Percentiles rank a stretch among this genome's conserved stretches.
phyloP scores from a whole-genome alignment of 2,113 vertebrate species.

The Tachycineta bicolor region DNA sequence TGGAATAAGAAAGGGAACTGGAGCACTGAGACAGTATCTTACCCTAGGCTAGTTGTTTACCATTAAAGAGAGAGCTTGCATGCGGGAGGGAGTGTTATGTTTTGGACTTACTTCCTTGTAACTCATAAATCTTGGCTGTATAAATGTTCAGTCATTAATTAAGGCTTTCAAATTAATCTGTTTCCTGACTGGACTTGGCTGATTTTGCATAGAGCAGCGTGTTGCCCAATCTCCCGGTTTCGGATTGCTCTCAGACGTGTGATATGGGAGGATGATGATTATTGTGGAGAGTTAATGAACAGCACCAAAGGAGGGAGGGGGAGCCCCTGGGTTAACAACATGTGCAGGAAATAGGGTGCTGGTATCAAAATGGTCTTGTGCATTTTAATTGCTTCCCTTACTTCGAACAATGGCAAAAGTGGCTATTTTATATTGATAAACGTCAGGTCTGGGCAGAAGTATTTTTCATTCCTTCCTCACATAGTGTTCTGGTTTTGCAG shows the following conservation, averaged over 20 bases:
- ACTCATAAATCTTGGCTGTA: conserved; percentile 53
- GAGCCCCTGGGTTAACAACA: background rate
- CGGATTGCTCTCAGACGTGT: background rate
- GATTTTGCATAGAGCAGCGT: conserved; percentile 14
- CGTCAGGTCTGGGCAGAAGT: background rate
- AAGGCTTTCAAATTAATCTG: conserved; percentile 63
- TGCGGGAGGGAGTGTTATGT: conserved; percentile 32
- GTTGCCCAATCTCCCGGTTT: conserved; percentile 5
- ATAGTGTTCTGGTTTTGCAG: background rate
- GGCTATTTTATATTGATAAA: background rate
- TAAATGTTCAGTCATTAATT: conserved; percentile 68
- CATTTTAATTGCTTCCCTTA: background rate
- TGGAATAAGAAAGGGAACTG: background rate
- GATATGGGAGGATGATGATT: background rate
- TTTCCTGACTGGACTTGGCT: conserved; percentile 69
- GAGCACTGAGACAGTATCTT: background rate
- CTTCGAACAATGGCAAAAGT: background rate
- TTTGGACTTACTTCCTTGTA: conserved; percentile 60
- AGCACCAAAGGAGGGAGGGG: background rate
- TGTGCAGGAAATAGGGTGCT: background rate
- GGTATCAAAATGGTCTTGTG: background rate
- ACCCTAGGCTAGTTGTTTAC: conserved; percentile 62
- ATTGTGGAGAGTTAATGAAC: background rate
- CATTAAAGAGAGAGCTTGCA: conserved; percentile 15
- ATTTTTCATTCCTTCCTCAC: background rate